phyloP scores from a whole-genome alignment of 2,888 invertebrate genomes.

The Beris chalybata region DNA sequence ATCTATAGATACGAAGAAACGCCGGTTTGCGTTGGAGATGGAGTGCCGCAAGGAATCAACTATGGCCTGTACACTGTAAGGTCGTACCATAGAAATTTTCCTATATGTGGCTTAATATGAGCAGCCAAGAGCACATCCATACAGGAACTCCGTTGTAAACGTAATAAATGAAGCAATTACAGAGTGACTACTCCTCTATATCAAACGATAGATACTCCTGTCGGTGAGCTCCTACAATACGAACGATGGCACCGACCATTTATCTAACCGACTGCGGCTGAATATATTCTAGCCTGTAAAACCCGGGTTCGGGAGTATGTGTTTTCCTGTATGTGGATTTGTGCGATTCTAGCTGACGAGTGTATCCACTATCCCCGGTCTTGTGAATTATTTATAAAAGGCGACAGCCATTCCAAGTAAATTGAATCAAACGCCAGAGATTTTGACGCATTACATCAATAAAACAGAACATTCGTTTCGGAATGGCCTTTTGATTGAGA shows the following conservation, averaged over 20 bases:
- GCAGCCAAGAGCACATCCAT: background rate
- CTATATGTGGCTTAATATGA: too few species aligned
- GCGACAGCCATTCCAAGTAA: conserved; percentile 37
- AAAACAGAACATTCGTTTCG: conserved; percentile 36
- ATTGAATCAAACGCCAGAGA: conserved; percentile 39
- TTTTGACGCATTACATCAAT: conserved; percentile 40
- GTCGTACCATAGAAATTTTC: too few species aligned
- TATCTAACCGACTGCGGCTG: conserved; percentile 21
- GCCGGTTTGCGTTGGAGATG: too few species aligned
- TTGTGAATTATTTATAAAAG: conserved; percentile 33
- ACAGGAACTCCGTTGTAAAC: conserved; percentile 5
- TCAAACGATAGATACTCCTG: conserved; percentile 28
- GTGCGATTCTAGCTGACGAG: conserved; percentile 13
- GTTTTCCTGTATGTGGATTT: conserved; percentile 12
- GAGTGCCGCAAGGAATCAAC: too few species aligned
- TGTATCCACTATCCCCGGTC: conserved; percentile 16
- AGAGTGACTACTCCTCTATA: conserved; percentile 36
- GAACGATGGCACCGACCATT: conserved; percentile 20
- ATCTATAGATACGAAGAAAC: background rate
- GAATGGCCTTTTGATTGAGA: conserved; percentile 40
- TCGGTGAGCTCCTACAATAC: conserved; percentile 8
- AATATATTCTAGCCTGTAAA: conserved; percentile 18
- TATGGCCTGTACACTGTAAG: too few species aligned
- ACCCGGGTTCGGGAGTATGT: conserved; percentile 3
- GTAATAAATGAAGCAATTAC: conserved; percentile 40